These are phyloP conservation scores for Drosophila borealis DNA, from an alignment of 2,888 invertebrate genomes.

Conservation along the genomic window DNA sequence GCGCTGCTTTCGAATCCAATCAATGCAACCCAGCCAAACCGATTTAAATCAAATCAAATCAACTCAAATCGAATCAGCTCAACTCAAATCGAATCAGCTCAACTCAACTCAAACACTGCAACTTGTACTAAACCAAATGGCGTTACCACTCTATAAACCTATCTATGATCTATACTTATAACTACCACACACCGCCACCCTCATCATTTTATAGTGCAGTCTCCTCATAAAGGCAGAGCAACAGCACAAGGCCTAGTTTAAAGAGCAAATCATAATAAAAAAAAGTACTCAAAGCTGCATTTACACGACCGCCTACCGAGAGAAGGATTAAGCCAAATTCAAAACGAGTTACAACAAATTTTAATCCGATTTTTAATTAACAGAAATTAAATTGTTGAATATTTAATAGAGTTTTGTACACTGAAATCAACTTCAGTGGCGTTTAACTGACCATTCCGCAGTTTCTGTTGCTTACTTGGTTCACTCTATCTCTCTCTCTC, in stretches of 20 bases:
- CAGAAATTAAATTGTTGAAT: background rate
- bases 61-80: constrained; percentile 5
- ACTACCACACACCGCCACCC: constrained; percentile 47
- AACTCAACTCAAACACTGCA: constrained; percentile 54
- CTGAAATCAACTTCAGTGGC: background rate
- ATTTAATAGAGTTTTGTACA: background rate
- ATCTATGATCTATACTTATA: constrained; percentile 46
- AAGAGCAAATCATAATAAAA: constrained; percentile 27
- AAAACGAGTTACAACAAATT: background rate
- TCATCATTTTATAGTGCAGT: constrained; percentile 35
- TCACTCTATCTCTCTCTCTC: constrained; percentile 4
- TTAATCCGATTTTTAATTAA: background rate
- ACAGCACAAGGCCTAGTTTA: constrained; percentile 31
- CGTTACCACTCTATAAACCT: constrained; percentile 58
- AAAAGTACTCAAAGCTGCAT: constrained; percentile 33
- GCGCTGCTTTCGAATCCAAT: constrained; percentile 58
- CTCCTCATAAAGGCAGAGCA: constrained; percentile 28
- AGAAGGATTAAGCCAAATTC: constrained; percentile 4
- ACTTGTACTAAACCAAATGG: constrained; percentile 64
- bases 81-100: constrained; percentile 20
- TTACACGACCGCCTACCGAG: constrained; percentile 29
- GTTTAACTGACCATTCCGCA: background rate
- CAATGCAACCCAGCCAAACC: constrained; percentile 35
- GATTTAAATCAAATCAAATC: constrained; percentile 17
- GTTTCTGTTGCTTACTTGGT: constrained; percentile 6